Base-by-base conservation (phyloP, 2,888 invertebrate genomes). In the Pocota personata region DNA sequence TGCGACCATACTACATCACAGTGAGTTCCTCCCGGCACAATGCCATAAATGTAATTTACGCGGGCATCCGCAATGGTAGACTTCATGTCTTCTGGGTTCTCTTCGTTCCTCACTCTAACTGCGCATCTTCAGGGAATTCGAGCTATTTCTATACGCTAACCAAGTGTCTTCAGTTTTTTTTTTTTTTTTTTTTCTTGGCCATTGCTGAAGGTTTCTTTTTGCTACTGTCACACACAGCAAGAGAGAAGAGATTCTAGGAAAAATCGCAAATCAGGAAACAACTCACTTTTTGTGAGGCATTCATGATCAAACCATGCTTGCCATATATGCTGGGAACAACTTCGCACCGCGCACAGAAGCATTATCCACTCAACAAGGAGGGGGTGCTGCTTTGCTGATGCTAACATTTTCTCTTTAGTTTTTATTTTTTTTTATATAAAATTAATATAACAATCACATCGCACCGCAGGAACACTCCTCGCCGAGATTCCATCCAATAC, bases 61-160 rank as follows among this genome's bases (percentile, higher is more conserved):
- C 88, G 88, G 87, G 55, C 83, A 88, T 82, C 87, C 80, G 86
- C 87, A 87, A 80, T 87, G 87, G 82, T 72, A 88, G 88, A 88
- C 88, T 88, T 87, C 87, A 86, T 88, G 88, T 88, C 88, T 79
- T 88, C 87, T 46, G 73, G 71, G 40, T 40, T 40, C 52, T 83
- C 80, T 37, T 87, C 84, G 57, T 80, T 71, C 43, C 73, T 80
- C 87, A 72, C 78, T 82, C 75, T 76, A 82, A 82, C 78, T 77
- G 77, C 87, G 72, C 76, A 88, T 79, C 86, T 87, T 87, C 57
- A 82, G 87, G 86, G 88, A 88, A 88, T 88, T 88, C 83, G 27
- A 83, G 82, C 79, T 73, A 88, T 87, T 79, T 87, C 75, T 80
- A 82, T 57, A 73, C 67, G 35, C 71, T 55, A 71, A 14, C 73